Conservation (phyloP, 1,140 invertebrate genomes). For the Diachasma alloeum region DNA sequence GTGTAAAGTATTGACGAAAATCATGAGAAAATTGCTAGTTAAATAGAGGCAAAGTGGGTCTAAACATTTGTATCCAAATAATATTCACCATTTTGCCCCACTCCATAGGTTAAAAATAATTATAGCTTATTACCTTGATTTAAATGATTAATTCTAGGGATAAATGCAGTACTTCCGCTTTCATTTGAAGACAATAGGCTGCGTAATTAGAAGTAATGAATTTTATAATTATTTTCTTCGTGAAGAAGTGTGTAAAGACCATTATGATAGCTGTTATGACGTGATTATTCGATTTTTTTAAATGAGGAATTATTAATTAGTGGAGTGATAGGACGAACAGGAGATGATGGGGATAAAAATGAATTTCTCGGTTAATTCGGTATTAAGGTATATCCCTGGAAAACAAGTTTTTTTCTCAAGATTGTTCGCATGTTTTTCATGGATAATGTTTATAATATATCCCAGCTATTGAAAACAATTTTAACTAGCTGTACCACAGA, state of each 20-base stretch:
- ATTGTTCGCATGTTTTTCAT: too few relatives aligned
- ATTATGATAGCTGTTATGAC: background rate
- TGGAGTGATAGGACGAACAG: background rate
- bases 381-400: too few relatives aligned
- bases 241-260: background rate
- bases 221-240: background rate
- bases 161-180: background rate
- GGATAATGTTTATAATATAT: too few relatives aligned
- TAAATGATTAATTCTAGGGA: background rate
- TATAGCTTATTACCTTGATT: background rate
- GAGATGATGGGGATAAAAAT: background rate
- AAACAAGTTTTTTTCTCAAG: too few relatives aligned
- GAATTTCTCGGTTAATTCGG: background rate
- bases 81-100: background rate
- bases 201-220: background rate
- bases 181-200: background rate
- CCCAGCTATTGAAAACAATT: too few relatives aligned
- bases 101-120: background rate
- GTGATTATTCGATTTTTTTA: background rate
- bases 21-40: too few relatives aligned
- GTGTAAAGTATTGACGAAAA: too few relatives aligned
- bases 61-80: too few relatives aligned
- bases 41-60: too few relatives aligned
- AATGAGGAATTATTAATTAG: background rate
- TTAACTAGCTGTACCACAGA: too few relatives aligned